Conservation (phyloP, 2,797 vertebrate genomes). For the Rhinella marina region DNA sequence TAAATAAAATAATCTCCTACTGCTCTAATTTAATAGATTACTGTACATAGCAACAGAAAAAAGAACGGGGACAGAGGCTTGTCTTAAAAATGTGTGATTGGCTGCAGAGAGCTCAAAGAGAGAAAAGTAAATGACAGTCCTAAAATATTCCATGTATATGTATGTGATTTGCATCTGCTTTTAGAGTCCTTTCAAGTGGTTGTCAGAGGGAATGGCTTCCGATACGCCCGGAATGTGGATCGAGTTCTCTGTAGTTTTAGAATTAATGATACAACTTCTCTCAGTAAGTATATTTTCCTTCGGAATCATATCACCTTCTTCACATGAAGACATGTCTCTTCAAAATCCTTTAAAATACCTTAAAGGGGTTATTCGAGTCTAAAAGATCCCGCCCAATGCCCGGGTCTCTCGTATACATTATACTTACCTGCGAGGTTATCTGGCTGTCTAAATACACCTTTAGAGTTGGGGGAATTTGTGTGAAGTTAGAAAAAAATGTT, state of each 20-base stretch:
- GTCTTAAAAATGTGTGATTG: background rate
- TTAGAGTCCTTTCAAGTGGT: constrained; percentile 96
- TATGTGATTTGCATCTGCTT: background rate
- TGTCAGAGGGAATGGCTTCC: constrained; percentile 94
- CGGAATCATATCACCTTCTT: background rate
- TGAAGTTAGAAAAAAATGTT: too few relatives aligned
- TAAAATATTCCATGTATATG: background rate
- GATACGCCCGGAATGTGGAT: constrained; percentile 89
- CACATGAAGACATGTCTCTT: background rate
- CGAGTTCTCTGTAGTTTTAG: constrained; percentile 96
- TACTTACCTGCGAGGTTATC: too few relatives aligned
- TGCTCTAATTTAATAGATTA: background rate
- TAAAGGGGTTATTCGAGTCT: too few relatives aligned
- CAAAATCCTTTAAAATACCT: too few relatives aligned
- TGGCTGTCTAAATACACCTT: too few relatives aligned
- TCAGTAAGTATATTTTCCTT: constrained; percentile 75
- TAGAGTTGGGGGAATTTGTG: too few relatives aligned
- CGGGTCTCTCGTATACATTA: too few relatives aligned
- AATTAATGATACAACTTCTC: constrained; percentile 91
- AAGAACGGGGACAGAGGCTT: background rate
- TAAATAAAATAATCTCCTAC: background rate
- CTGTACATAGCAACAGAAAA: background rate
- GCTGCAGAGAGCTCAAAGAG: background rate
- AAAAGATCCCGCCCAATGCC: too few relatives aligned
- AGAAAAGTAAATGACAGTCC: background rate